These are phyloP conservation scores for Chironomus tepperi DNA, from an alignment of 1,140 invertebrate genomes.

Conservation along the genomic window DNA sequence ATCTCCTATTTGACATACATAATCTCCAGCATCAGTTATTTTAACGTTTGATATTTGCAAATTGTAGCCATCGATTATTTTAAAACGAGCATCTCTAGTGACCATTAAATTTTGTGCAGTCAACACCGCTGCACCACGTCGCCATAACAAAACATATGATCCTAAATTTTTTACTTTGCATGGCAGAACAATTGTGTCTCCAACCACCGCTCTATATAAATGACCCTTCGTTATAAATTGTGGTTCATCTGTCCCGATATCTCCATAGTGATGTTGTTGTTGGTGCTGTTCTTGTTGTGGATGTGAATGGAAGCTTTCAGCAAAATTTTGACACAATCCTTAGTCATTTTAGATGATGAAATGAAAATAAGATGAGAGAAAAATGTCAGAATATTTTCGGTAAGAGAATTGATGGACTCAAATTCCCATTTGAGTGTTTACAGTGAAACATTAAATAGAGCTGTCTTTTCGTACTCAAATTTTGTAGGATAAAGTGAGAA, in stretches of 20 bases:
- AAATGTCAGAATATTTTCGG: no score
- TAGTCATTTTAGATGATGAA: not conserved
- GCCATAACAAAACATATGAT: conserved; percentile 48
- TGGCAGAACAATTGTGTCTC: conserved; percentile 61
- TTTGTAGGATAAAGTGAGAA: no score
- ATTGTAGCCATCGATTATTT: conserved; percentile 50
- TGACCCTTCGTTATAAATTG: conserved; percentile 61
- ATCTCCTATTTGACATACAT: conserved; percentile 51
- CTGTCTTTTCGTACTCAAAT: no score
- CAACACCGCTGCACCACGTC: conserved; percentile 48
- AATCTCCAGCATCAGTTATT: conserved; percentile 35
- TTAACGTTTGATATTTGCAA: conserved; percentile 47
- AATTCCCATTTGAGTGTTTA: no score
- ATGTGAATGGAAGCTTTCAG: conserved; percentile 5
- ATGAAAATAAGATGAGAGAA: not conserved
- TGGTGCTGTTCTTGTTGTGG: conserved; percentile 29
- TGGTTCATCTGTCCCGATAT: conserved; percentile 41
- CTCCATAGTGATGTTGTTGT: conserved; percentile 19
- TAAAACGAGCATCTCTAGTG: conserved; percentile 47
- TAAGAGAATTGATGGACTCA: no score
- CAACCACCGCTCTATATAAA: conserved; percentile 62
- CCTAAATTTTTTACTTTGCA: conserved; percentile 69
- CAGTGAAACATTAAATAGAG: no score
- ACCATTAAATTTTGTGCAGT: conserved; percentile 52
- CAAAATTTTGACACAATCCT: conserved; percentile 17